These are phyloP conservation scores for Brachymystax lenok DNA, from an alignment of 2,797 vertebrate genomes.

Conservation along the genomic window DNA sequence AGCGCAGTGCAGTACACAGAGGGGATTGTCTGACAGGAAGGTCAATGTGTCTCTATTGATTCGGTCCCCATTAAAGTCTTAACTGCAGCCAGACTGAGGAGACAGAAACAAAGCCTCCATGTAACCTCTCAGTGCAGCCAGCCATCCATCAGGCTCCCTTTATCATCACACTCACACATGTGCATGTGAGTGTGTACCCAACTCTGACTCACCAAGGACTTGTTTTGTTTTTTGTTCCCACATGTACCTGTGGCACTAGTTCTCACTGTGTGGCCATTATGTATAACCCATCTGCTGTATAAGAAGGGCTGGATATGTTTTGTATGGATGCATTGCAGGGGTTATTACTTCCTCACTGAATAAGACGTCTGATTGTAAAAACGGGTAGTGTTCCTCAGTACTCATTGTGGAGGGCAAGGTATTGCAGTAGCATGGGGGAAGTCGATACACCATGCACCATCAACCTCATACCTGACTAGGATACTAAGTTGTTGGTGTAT, in stretches of 20 bases:
- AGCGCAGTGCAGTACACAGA: not conserved
- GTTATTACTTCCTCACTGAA: not conserved
- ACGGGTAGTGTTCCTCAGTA: not conserved
- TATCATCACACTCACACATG: not conserved
- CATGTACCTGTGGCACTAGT: not conserved
- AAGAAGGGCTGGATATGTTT: not conserved
- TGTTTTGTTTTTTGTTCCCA: not conserved
- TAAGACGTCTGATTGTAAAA: not conserved
- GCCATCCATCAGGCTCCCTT: not conserved
- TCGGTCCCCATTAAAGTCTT: conserved; percentile 9
- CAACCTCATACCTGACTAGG: not conserved
- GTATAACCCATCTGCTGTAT: too few relatives aligned
- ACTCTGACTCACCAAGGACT: not conserved
- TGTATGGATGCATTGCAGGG: not conserved
- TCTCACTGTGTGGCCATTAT: not conserved
- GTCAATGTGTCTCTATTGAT: conserved; percentile 13
- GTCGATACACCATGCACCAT: not conserved
- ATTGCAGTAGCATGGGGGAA: not conserved
- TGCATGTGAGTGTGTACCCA: conserved; percentile 7
- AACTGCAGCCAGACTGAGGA: conserved; percentile 12
- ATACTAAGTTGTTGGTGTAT: not conserved
- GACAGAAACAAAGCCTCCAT: not conserved
- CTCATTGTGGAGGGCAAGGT: not conserved
- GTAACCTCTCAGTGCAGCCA: not conserved
- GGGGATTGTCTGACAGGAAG: not conserved